Percentiles rank a stretch among this genome's conserved stretches.
These are phyloP conservation scores for Emydura subglobosa DNA, from an alignment of 2,113 vertebrate genomes.

Conservation along the genomic window DNA sequence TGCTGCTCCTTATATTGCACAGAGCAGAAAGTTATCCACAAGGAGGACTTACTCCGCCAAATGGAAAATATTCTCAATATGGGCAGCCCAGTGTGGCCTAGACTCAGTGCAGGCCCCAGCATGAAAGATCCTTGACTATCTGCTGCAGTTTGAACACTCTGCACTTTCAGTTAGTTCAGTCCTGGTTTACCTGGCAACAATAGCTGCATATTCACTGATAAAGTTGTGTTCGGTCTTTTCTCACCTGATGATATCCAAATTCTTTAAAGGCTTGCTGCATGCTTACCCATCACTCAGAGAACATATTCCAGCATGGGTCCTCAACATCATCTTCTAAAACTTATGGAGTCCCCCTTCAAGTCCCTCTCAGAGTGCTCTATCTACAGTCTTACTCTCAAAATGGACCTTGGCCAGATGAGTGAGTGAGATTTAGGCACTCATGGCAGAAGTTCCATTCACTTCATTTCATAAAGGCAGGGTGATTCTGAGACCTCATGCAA, in stretches of 20 bases:
- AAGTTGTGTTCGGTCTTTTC: no score
- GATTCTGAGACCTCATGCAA: not conserved
- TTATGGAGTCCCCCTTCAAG: not conserved
- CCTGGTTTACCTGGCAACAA: no score
- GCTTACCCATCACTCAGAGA: not conserved
- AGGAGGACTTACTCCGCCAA: not conserved
- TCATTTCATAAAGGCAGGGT: not conserved
- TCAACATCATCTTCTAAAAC: not conserved
- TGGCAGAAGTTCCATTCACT: not conserved
- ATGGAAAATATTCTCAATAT: not conserved
- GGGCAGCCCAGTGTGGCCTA: not conserved
- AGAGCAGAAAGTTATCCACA: not conserved
- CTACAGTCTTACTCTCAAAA: not conserved
- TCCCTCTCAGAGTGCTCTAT: not conserved
- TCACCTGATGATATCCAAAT: not conserved
- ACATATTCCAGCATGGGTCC: not conserved
- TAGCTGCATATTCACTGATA: no score
- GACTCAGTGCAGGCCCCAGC: not conserved
- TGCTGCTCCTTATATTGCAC: not conserved
- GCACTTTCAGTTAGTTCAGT: no score
- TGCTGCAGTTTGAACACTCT: not conserved
- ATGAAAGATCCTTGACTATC: not conserved
- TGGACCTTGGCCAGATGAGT: not conserved
- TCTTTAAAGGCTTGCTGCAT: not conserved
- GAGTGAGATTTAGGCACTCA: not conserved